Evolutionary conservation across 1,140 invertebrate species (phyloP).

Genomic region (Pogonomyrmex barbatus): DNA sequence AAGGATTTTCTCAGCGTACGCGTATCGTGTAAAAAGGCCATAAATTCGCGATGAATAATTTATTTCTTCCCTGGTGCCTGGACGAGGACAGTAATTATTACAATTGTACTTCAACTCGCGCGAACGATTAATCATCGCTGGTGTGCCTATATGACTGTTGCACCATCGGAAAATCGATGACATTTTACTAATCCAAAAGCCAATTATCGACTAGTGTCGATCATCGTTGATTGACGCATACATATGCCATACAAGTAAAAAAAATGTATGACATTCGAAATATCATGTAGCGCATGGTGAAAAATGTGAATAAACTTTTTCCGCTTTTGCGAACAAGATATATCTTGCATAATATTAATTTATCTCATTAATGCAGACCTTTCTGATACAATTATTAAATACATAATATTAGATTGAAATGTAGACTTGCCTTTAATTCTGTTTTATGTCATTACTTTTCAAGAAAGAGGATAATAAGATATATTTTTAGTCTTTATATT

Average conservation of each 20-base stretch:
- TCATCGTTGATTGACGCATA: slow-evolving; percentile 45
- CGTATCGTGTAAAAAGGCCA: slow-evolving; percentile 51
- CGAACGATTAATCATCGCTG: slow-evolving; percentile 53
- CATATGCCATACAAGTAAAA: neutral
- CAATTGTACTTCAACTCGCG: slow-evolving; percentile 58
- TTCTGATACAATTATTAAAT: neutral
- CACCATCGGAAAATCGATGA: slow-evolving; percentile 54
- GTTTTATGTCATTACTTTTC: neutral
- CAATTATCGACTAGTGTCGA: slow-evolving; percentile 49
- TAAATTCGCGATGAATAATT: slow-evolving; percentile 62
- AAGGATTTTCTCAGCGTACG: slow-evolving; percentile 57
- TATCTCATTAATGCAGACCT: slow-evolving; percentile 4
- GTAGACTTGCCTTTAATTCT: neutral
- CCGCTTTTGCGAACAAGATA: neutral
- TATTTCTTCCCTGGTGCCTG: slow-evolving; percentile 52
- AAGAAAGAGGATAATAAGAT: neutral
- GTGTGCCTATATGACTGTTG: slow-evolving; percentile 14
- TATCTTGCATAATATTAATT: slow-evolving; percentile 27
- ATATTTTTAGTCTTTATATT: neutral
- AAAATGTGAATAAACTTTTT: neutral
- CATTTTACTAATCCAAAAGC: slow-evolving; percentile 51
- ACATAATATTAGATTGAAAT: neutral
- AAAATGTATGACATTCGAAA: neutral
- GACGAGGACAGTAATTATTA: slow-evolving; percentile 59
- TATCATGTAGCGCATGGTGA: neutral